Evolutionary conservation across 2,113 vertebrate genomes (phyloP).

Genomic region (Ifrita kowaldi): DNA sequence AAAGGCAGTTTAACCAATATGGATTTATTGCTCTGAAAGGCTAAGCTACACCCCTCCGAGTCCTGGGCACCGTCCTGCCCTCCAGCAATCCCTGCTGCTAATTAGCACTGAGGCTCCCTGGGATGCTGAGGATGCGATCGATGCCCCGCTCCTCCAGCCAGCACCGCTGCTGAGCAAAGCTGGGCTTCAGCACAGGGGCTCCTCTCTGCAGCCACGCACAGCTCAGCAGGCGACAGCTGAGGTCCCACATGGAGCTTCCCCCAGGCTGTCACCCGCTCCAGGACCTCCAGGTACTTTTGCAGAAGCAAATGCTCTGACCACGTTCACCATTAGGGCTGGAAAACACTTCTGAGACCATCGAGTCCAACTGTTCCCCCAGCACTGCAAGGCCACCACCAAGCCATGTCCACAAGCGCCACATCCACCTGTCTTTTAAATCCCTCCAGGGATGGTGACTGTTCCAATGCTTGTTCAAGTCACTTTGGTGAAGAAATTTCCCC

Average conservation of each 20-base stretch:
- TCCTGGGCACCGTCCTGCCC: slow-evolving; percentile 17
- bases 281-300: fast-evolving
- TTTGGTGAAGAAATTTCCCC: neutral
- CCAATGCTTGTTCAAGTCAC: neutral
- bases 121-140: neutral
- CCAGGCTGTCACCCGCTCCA: neutral
- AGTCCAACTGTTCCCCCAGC: neutral
- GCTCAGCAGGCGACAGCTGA: neutral
- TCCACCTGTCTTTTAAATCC: neutral
- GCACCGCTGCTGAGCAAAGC: neutral
- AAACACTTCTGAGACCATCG: neutral
- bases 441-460: neutral
- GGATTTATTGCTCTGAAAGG: slow-evolving; percentile 51
- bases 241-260: neutral
- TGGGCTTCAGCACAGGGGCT: neutral
- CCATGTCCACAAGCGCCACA: neutral
- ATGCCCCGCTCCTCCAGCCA: neutral
- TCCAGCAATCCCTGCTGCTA: slow-evolving; percentile 50
- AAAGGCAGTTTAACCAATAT: slow-evolving; percentile 36
- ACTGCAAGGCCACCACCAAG: neutral
- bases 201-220: neutral
- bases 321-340: neutral
- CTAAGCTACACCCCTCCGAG: neutral
- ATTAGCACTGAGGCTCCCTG: slow-evolving; percentile 43
- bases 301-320: neutral